Base-by-base conservation (phyloP, 2,888 invertebrate genomes). In the Teinopalpus imperialis region DNA sequence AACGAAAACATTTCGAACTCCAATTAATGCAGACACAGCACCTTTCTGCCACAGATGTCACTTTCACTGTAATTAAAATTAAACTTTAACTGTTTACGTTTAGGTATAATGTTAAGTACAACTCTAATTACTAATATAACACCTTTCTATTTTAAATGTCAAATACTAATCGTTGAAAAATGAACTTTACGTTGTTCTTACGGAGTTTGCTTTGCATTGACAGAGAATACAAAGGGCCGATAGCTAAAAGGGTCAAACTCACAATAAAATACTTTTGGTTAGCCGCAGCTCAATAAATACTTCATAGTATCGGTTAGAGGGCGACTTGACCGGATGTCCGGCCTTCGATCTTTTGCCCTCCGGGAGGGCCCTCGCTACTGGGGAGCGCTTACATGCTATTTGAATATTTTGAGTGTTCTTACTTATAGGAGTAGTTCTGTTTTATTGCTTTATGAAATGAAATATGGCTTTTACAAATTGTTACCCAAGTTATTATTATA, bases 221-320 rank as follows among this genome's bases (percentile, higher is more conserved):
- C 43, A 2, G 27, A 9, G 56, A 59, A 61, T 53, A 59, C 55
- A 65, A 66, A 63, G 61, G 63, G 69, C 42, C 48, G 49, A 37
- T 47, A 29, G 43, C 58, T 31, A 59, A 67, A 86, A 81, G 80
- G 83, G 77, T 76, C 69, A 70, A 77, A 71, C 69, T 78, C 66
- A 86, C 82, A 83, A 85, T 86, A 78, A 81, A 87, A 85, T 86
- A 83, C 77, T 74, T 85, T 77, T 61, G 88, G 87, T 83, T 65
- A 76, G 69, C 88, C 88, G 69, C 88, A 83, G 79, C 81, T 85
- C 85, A 80, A 88, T 88, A 88, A 88, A 88, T 88, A 88, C 87
- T 83, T 87, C 82, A 85, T 85, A 82, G 82, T 83, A 86, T 81
- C 81, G 79, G 81, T 75, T 74, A 73, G 75, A 77, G 79, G 81